These are phyloP conservation scores for Indicator indicator DNA, from an alignment of 2,113 vertebrate species.

Conservation along the genomic window DNA sequence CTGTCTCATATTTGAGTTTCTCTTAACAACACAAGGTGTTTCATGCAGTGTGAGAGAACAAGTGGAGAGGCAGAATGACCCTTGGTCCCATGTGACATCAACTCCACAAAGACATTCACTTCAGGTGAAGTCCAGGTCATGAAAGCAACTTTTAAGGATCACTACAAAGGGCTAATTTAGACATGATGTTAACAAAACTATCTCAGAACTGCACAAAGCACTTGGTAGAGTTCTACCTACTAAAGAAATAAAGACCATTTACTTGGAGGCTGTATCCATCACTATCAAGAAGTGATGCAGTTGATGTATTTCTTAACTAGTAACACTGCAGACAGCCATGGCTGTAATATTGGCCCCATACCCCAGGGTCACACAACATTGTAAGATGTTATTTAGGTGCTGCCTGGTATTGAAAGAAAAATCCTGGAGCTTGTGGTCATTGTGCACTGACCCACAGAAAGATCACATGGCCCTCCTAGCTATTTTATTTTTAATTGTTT, in stretches of 20 bases:
- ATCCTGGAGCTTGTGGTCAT: background rate
- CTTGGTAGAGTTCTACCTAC: background rate
- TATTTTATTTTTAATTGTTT: background rate
- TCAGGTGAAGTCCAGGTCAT: background rate
- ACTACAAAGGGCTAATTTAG: background rate
- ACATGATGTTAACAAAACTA: background rate
- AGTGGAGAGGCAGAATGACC: background rate
- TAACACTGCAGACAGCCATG: background rate
- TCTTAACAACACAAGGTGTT: background rate
- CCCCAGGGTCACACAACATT: background rate
- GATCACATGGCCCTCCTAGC: background rate
- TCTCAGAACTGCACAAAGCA: background rate
- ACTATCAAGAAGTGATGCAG: background rate
- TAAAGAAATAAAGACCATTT: background rate
- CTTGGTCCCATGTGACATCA: background rate
- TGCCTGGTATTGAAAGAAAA: background rate
- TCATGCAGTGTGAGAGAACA: background rate
- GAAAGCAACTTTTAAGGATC: background rate
- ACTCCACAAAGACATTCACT: background rate
- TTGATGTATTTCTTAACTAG: background rate
- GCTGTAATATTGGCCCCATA: background rate
- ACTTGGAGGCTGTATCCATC: background rate
- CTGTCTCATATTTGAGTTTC: background rate
- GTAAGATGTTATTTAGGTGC: rapidly evolving
- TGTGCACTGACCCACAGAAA: background rate